phyloP scores from a whole-genome alignment of 2,888 invertebrate genomes.

The Drosophila ustulata region DNA sequence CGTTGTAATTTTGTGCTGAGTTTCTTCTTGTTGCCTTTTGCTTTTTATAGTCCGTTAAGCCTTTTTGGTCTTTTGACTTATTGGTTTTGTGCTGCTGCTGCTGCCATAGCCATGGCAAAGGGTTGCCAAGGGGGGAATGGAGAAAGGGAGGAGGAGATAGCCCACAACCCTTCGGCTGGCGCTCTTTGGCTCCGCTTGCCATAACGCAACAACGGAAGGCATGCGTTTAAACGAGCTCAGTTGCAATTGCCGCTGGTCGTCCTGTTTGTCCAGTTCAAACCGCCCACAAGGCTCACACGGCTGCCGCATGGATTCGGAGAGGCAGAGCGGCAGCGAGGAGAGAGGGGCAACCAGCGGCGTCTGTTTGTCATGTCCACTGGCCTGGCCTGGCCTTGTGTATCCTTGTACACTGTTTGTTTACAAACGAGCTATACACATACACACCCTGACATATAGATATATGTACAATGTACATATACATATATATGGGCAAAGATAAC shows the following conservation, averaged over 20 bases:
- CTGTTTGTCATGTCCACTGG: conserved; percentile 67
- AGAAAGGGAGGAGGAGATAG: neutral
- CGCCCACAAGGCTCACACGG: conserved; percentile 30
- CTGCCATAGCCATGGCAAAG: conserved; percentile 21
- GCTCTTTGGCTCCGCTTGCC: conserved; percentile 19
- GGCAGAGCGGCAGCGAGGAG: neutral
- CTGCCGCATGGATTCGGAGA: conserved; percentile 1
- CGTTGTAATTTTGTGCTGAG: conserved; percentile 61
- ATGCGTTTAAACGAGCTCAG: conserved; percentile 63
- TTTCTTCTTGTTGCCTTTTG: conserved; percentile 61
- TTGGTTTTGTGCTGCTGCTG: conserved; percentile 60
- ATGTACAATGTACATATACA: conserved; percentile 1
- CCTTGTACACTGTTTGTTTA: conserved; percentile 54
- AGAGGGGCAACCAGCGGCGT: conserved; percentile 25
- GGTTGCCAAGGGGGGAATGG: neutral
- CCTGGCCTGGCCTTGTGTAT: conserved; percentile 52
- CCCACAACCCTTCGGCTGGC: conserved; percentile 15
- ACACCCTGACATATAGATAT: neutral
- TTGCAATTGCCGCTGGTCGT: conserved; percentile 53
- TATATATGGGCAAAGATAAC: conserved; percentile 55
- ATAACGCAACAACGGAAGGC: conserved; percentile 58
- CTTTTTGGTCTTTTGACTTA: conserved; percentile 69
- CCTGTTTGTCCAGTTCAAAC: conserved; percentile 47
- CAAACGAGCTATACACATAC: conserved; percentile 46
- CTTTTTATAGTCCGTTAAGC: conserved; percentile 76